Evolutionary conservation across 1,140 invertebrate genomes (phyloP).

Genomic region (Caenorhabditis tropicalis): DNA sequence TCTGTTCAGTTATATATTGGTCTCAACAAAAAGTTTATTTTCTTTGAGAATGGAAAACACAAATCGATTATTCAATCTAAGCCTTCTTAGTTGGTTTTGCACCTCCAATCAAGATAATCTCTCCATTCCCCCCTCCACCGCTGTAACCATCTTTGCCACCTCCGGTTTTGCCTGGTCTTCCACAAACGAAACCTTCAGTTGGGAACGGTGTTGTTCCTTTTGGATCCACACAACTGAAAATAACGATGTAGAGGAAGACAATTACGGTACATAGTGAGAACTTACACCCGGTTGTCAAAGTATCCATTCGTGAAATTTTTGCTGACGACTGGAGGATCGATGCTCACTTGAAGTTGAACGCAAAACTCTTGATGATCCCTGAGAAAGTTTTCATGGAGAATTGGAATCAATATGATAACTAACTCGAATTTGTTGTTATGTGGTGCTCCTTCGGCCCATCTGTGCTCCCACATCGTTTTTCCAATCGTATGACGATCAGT

Average conservation of each 20-base stretch:
- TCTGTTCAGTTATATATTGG: too few relatives aligned
- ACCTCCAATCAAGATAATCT: not conserved
- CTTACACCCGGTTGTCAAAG: constrained; percentile 21
- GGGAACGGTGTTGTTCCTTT: not conserved
- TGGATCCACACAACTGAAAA: not conserved
- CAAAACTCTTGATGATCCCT: not conserved
- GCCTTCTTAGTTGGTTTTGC: not conserved
- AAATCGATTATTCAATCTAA: too few relatives aligned
- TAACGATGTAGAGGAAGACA: not conserved
- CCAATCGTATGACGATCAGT: not conserved
- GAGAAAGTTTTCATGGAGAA: not conserved
- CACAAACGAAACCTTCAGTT: constrained; percentile 19
- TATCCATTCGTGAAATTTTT: not conserved
- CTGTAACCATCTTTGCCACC: too few relatives aligned
- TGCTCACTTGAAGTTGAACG: not conserved
- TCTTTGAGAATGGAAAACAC: too few relatives aligned
- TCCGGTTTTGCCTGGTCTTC: not conserved
- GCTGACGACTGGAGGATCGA: not conserved
- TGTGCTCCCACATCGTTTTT: not conserved
- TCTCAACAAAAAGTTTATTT: too few relatives aligned
- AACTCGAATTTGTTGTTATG: not conserved
- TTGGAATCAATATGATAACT: not conserved
- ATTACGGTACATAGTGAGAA: too few relatives aligned
- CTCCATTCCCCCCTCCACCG: not conserved
- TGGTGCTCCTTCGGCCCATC: constrained; percentile 14